These are phyloP conservation scores for Entomobrya proxima DNA, from an alignment of 2,888 invertebrate species.

Conservation along the genomic window DNA sequence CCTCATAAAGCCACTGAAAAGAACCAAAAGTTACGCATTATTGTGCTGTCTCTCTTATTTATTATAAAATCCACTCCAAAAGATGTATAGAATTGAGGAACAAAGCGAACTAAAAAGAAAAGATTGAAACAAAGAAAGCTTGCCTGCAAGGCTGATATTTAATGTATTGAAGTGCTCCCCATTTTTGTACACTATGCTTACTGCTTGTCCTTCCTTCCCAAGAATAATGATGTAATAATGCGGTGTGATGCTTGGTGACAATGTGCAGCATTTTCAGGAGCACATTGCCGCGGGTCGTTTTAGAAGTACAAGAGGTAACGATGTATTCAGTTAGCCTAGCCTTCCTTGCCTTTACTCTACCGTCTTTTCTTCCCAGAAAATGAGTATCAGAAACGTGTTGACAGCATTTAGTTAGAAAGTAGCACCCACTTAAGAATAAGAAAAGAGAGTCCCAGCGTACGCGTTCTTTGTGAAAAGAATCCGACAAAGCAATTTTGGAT, in stretches of 20 bases:
- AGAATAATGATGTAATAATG: conserved; percentile 33
- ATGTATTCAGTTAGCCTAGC: not conserved
- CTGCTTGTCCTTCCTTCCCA: conserved; percentile 20
- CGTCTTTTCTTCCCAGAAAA: too few species aligned
- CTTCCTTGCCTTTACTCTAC: not conserved
- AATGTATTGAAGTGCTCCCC: conserved; percentile 62
- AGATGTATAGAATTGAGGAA: not conserved
- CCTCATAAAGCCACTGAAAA: conserved; percentile 45
- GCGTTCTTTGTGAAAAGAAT: not conserved
- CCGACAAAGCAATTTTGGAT: conserved; percentile 15
- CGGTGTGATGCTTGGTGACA: conserved; percentile 11
- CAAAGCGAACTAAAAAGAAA: conserved; percentile 33
- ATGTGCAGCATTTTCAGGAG: not conserved
- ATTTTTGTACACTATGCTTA: conserved; percentile 28
- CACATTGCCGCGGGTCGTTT: not conserved
- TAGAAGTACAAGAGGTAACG: not conserved
- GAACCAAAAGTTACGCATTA: conserved; percentile 40
- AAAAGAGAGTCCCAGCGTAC: not conserved
- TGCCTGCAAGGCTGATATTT: conserved; percentile 52
- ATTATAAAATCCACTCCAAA: conserved; percentile 49
- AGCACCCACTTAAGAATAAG: conserved; percentile 4
- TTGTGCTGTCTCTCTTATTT: conserved; percentile 38
- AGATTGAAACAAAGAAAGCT: conserved; percentile 59
- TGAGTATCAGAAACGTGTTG: not conserved
- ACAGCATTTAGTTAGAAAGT: not conserved